phyloP scores from a whole-genome alignment of 1,140 invertebrate species.

The Bombus superbus region DNA sequence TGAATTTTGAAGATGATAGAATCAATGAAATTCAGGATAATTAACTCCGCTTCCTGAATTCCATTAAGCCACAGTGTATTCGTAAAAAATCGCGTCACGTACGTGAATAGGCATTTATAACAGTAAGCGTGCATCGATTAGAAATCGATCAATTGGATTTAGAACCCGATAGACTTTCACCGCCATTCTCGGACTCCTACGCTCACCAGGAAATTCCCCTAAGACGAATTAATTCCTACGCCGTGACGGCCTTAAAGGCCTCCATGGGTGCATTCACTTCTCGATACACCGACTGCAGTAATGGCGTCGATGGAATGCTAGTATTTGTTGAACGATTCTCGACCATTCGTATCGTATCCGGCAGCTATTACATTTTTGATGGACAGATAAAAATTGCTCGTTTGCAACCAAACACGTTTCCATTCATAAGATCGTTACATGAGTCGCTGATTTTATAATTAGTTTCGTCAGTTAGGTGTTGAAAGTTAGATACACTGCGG shows the following conservation, averaged over 20 bases:
- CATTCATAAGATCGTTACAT: neutral
- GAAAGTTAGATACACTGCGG: neutral
- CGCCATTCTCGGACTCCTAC: slow-evolving; percentile 49
- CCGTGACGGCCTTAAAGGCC: slow-evolving; percentile 42
- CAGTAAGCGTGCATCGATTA: slow-evolving; percentile 29
- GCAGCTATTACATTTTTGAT: neutral
- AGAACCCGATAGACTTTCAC: slow-evolving; percentile 58
- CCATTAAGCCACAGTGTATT: neutral
- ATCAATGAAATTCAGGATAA: neutral
- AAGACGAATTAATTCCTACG: slow-evolving; percentile 44
- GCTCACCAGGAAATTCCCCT: slow-evolving; percentile 54
- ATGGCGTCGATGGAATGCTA: slow-evolving; percentile 30
- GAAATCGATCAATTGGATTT: slow-evolving; percentile 58
- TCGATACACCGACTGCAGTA: neutral
- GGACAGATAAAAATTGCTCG: neutral
- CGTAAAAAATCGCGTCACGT: slow-evolving; percentile 21
- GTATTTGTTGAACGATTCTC: neutral
- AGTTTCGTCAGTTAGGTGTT: neutral
- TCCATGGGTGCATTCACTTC: slow-evolving; percentile 32
- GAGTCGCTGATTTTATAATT: neutral
- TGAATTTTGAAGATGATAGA: neutral
- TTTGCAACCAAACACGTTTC: neutral
- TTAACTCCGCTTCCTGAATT: slow-evolving; percentile 9
- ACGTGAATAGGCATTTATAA: neutral
- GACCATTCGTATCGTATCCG: neutral